Evolutionary conservation across 1,140 invertebrate genomes (phyloP).

Genomic region (Drosophila ironensis): DNA sequence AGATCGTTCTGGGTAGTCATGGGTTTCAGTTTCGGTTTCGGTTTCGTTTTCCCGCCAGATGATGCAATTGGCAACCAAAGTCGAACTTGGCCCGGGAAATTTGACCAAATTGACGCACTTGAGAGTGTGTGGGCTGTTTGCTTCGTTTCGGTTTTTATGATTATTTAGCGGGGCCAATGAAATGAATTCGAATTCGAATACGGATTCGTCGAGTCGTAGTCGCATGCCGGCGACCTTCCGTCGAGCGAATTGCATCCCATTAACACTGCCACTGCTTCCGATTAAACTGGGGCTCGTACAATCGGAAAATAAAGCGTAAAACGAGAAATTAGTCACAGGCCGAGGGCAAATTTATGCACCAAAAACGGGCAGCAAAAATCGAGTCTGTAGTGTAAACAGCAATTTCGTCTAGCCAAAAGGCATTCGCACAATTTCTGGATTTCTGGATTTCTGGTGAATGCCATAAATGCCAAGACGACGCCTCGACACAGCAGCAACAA

Average conservation of each 20-base stretch:
- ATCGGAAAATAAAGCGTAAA: constrained; percentile 4
- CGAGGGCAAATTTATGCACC: constrained; percentile 14
- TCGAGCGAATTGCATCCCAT: constrained; percentile 34
- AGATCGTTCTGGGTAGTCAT: constrained; percentile 25
- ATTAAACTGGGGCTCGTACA: constrained; percentile 20
- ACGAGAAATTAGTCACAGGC: constrained; percentile 1
- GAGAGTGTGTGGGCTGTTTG: constrained; percentile 10
- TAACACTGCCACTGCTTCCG: constrained; percentile 59
- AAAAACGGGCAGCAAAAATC: constrained; percentile 34
- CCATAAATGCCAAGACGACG: constrained; percentile 54
- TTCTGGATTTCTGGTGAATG: constrained; percentile 38
- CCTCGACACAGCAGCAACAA: too few species aligned
- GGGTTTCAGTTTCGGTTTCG: constrained; percentile 25
- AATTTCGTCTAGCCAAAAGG: constrained; percentile 30
- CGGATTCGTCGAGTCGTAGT: too few species aligned
- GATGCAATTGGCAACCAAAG: constrained; percentile 43
- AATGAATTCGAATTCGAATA: not conserved
- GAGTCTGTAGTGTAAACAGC: constrained; percentile 24
- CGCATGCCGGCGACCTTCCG: constrained; percentile 18
- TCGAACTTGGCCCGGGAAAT: constrained; percentile 4
- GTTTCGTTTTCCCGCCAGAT: too few species aligned
- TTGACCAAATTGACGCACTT: constrained; percentile 18
- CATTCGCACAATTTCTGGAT: constrained; percentile 48
- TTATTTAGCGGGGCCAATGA: constrained; percentile 1
- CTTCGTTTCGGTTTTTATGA: not conserved